Conservation (phyloP, 2,888 invertebrate species). For the Spodoptera picta region DNA sequence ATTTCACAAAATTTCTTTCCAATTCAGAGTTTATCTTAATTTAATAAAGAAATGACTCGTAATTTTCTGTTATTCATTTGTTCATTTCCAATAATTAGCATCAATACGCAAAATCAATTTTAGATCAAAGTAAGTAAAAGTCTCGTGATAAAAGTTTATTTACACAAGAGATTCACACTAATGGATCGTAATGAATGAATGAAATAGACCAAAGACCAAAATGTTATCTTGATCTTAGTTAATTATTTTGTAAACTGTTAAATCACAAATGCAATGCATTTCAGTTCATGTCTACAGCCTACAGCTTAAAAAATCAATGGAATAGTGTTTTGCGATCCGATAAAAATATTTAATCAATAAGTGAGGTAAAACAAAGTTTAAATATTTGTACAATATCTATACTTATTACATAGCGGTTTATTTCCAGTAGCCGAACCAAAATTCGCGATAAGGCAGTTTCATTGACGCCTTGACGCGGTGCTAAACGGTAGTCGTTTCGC, state of each 20-base stretch:
- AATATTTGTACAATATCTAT: slow-evolving; percentile 51
- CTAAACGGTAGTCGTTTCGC: slow-evolving; percentile 64
- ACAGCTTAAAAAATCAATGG: not conserved
- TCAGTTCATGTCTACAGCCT: not conserved
- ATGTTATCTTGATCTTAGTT: not conserved
- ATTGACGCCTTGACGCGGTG: slow-evolving; percentile 63
- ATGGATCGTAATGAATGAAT: slow-evolving; percentile 53
- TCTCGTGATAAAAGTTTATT: slow-evolving; percentile 55
- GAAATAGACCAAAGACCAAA: slow-evolving; percentile 33
- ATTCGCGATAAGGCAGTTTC: slow-evolving; percentile 66
- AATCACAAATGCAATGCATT: not conserved
- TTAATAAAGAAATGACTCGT: slow-evolving; percentile 21
- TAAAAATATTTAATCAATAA: slow-evolving; percentile 34
- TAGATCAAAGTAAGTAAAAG: slow-evolving; percentile 52
- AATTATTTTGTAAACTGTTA: slow-evolving; percentile 13
- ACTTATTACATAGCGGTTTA: slow-evolving; percentile 57
- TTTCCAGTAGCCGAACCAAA: slow-evolving; percentile 67
- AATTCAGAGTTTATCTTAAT: not conserved
- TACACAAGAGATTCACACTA: slow-evolving; percentile 45
- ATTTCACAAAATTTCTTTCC: not conserved
- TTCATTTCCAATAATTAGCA: slow-evolving; percentile 38
- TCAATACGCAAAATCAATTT: slow-evolving; percentile 45
- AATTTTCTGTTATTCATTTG: slow-evolving; percentile 33
- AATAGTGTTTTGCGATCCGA: slow-evolving; percentile 8
- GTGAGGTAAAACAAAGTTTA: slow-evolving; percentile 43